A percentile compares a stretch with the other conserved stretches of the same genome.
These are phyloP conservation scores for Callyntrura guangdongensis DNA, from an alignment of 2,888 invertebrate genomes.

Conservation along the genomic window DNA sequence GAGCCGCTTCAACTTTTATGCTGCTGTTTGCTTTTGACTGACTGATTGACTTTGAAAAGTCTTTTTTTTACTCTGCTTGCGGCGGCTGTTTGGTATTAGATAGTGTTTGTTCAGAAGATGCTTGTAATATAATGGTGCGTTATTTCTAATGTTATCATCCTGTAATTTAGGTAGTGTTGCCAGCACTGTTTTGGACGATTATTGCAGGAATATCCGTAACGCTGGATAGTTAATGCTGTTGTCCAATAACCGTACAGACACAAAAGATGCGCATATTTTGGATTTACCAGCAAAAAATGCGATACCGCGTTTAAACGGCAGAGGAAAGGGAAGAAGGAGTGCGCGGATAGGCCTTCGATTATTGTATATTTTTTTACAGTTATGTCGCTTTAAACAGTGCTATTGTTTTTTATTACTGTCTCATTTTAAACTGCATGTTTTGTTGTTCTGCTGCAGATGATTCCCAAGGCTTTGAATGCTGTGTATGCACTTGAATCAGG, in stretches of 20 bases:
- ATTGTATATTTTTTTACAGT: neutral
- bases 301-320: too few species aligned
- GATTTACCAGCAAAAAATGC: too few species aligned
- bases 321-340: too few species aligned
- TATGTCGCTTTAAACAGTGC: neutral
- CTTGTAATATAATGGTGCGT: too few species aligned
- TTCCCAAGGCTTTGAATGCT: neutral
- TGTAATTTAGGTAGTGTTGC: neutral
- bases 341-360: too few species aligned
- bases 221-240: neutral
- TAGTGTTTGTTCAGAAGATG: too few species aligned
- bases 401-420: conserved; percentile 4
- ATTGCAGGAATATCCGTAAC: neutral
- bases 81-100: neutral
- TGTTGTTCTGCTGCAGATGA: neutral
- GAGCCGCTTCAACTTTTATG: neutral
- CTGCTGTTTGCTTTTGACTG: neutral
- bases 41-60: neutral
- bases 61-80: conserved; percentile 9
- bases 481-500: neutral
- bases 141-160: neutral
- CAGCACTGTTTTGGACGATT: neutral
- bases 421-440: conserved; percentile 13
- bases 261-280: neutral
- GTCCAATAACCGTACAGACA: neutral